Conservation (phyloP, 2,797 vertebrate species). For the Leptoclinus maculatus region DNA sequence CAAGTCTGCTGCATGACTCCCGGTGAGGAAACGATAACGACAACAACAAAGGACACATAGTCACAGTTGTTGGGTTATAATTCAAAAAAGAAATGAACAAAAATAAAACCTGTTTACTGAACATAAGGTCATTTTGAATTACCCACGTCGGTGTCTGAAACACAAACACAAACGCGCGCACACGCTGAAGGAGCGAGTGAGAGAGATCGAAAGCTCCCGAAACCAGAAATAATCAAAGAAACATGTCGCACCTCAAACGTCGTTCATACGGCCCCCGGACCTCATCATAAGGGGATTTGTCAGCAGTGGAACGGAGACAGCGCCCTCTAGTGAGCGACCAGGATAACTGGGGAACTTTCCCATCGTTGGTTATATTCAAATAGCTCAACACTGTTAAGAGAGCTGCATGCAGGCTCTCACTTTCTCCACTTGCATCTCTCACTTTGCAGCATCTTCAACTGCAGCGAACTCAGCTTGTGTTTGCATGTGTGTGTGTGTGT, state of each 20-base stretch:
- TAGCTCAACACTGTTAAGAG: slow-evolving; percentile 23
- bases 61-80: not conserved
- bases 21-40: not conserved
- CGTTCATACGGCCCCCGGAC: not conserved
- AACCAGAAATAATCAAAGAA: slow-evolving; percentile 34
- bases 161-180: not conserved
- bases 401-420: slow-evolving; percentile 48
- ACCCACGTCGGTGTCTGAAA: not conserved
- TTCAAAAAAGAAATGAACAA: not conserved
- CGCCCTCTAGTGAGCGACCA: slow-evolving; percentile 71
- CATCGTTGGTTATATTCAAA: slow-evolving; percentile 20
- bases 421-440: slow-evolving; percentile 62
- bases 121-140: not conserved
- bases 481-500: slow-evolving; percentile 14
- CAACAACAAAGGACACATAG: not conserved
- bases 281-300: not conserved
- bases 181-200: not conserved
- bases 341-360: slow-evolving; percentile 3
- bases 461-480: slow-evolving; percentile 52
- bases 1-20: not conserved
- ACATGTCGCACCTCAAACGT: slow-evolving; percentile 29
- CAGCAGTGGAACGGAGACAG: slow-evolving; percentile 43
- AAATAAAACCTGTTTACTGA: not conserved
- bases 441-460: slow-evolving; percentile 70
- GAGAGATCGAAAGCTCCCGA: slow-evolving; percentile 9